Evolutionary conservation across 2,888 invertebrate genomes (phyloP).

Genomic region (Chorisops tibialis): DNA sequence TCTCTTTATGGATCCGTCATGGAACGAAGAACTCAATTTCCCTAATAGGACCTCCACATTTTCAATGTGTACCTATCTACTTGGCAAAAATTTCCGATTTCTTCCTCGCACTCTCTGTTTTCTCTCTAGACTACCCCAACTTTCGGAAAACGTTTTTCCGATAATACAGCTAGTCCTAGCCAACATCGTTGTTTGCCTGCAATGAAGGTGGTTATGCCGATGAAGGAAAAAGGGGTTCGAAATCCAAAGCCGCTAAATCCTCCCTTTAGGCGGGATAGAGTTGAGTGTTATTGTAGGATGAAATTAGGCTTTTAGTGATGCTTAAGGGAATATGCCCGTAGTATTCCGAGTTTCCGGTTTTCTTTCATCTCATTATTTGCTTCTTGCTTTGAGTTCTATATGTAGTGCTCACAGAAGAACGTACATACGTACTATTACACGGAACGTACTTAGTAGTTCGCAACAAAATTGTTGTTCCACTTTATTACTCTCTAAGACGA

Average conservation of each 20-base stretch:
- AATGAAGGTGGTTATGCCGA: not conserved
- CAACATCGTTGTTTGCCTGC: not conserved
- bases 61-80: conserved; percentile 11
- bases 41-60: conserved; percentile 30
- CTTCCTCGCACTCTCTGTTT: not conserved
- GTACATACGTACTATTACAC: no score
- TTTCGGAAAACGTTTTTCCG: not conserved
- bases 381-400: not conserved
- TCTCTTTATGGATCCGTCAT: conserved; percentile 33
- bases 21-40: conserved; percentile 34
- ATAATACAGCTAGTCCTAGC: not conserved
- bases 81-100: not conserved
- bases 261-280: not conserved
- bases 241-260: not conserved
- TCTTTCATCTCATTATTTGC: conserved; percentile 21
- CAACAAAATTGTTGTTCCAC: no score
- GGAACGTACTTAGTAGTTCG: no score
- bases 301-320: conserved; percentile 22
- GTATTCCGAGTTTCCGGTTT: not conserved
- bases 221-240: not conserved
- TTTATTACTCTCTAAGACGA: no score
- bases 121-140: not conserved
- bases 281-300: conserved; percentile 18
- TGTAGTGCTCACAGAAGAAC: not conserved
- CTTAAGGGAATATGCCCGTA: conserved; percentile 10